Evolutionary conservation across 2,797 vertebrate genomes (phyloP), one percentile per base, ranked within the genome.

Genomic region (Thalassophryne amazonica): DNA sequence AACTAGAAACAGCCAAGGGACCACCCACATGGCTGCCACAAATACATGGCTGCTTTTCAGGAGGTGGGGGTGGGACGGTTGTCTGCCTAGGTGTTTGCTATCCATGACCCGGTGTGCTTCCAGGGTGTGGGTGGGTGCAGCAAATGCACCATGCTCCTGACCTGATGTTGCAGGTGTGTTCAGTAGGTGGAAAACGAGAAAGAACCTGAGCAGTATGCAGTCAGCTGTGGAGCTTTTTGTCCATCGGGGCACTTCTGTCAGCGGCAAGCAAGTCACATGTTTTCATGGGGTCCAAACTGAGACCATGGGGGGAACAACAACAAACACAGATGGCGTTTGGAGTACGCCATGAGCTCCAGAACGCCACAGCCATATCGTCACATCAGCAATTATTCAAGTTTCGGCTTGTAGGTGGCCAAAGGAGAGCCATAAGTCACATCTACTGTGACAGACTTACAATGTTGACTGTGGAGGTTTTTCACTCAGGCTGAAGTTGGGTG

Each of bases 111-210:
- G n/a, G n/a, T n/a, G n/a, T n/a, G n/a, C n/a, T n/a, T n/a, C n/a
- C n/a, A n/a, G n/a, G n/a, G n/a, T n/a, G n/a, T n/a, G n/a, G n/a
- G n/a, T n/a, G n/a, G n/a, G n/a, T n/a, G n/a, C n/a, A n/a, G n/a
- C n/a, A n/a, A n/a, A n/a, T n/a, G n/a, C n/a, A n/a, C n/a, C n/a
- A n/a, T n/a, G n/a, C n/a, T n/a, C n/a, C n/a, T n/a, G n/a, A 83
- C 77, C 77, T 79, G 71, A 84, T 82, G 66, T 76, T 60, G 54
- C 57, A 70, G 76, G 60, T 71, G 85, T 75, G 70, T 64, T 60
- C 47, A 60, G 67, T 70, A 78, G 58, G 50, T 60, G 65, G 70
- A 73, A 79, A 74, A 64, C 40, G 57, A 73, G 69, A 39, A 76
- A 67, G 59, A 74, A 62, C 73, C 63, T 60, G 60, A 71, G 73